These are phyloP conservation scores for Cyprinodon variegatus DNA, from an alignment of 2,113 vertebrate species.

Conservation along the genomic window DNA sequence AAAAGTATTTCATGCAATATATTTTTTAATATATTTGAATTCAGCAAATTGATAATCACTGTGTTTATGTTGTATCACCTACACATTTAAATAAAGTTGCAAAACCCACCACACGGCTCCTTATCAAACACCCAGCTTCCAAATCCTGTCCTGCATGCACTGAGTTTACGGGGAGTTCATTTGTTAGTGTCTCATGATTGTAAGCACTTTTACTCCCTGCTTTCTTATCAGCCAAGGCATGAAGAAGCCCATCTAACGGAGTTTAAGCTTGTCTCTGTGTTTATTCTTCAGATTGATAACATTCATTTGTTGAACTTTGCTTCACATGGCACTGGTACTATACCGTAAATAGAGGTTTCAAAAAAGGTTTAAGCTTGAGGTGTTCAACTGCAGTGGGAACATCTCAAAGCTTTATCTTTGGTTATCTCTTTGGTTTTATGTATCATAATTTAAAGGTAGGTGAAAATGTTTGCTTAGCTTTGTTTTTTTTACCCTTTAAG, in stretches of 20 bases:
- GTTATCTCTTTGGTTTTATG: background rate
- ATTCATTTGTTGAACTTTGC: slow-evolving; percentile 64
- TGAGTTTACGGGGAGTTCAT: slow-evolving; percentile 43
- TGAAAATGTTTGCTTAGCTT: no score
- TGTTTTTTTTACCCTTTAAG: background rate
- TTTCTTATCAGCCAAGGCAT: slow-evolving; percentile 64
- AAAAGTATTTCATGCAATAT: background rate
- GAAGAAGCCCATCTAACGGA: slow-evolving; percentile 54
- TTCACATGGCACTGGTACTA: slow-evolving; percentile 35
- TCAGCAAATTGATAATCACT: background rate
- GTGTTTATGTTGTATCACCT: background rate
- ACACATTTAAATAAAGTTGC: slow-evolving; percentile 28
- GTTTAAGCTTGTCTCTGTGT: slow-evolving; percentile 69
- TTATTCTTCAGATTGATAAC: slow-evolving; percentile 63
- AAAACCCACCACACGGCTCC: slow-evolving; percentile 27
- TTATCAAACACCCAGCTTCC: slow-evolving; percentile 35
- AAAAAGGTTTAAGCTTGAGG: background rate
- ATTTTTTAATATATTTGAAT: background rate
- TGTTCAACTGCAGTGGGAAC: background rate
- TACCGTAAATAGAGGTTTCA: slow-evolving; percentile 29
- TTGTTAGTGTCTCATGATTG: slow-evolving; percentile 56
- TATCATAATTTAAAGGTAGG: background rate
- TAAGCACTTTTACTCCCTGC: slow-evolving; percentile 49
- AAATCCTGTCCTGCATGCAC: slow-evolving; percentile 19
- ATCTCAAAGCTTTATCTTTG: background rate